phyloP scores from a whole-genome alignment of 2,113 vertebrate species.

The Pangasianodon gigas region DNA sequence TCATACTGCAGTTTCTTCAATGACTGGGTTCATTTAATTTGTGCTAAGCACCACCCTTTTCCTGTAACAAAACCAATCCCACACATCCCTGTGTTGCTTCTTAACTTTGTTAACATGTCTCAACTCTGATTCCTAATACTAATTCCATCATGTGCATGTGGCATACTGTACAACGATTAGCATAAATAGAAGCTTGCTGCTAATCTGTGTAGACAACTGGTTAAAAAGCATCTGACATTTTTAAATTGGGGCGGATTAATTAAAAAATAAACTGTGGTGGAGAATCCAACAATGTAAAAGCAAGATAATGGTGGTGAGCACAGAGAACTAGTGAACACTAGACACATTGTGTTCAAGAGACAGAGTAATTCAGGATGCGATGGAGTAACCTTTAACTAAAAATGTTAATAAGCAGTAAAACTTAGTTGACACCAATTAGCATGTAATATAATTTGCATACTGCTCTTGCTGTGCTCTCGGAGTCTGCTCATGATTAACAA shows the following conservation, averaged over 20 bases:
- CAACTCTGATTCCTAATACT: not conserved
- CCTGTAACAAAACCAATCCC: not conserved
- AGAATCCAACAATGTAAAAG: not conserved
- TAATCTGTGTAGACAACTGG: not conserved
- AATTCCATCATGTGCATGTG: not conserved
- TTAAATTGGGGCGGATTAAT: not conserved
- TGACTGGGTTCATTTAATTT: not conserved
- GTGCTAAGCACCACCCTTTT: not conserved
- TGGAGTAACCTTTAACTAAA: not conserved
- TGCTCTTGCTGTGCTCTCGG: not conserved
- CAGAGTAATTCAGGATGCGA: not conserved
- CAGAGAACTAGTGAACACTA: not conserved
- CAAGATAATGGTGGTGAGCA: too few relatives aligned
- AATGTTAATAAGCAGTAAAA: slow-evolving; percentile 7
- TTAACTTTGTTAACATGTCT: not conserved
- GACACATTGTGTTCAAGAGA: not conserved
- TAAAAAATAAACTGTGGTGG: not conserved
- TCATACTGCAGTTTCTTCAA: not conserved
- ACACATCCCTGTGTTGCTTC: not conserved
- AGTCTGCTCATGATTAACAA: not conserved
- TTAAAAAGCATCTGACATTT: not conserved
- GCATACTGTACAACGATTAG: not conserved
- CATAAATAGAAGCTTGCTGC: not conserved
- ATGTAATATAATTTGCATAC: slow-evolving; percentile 11
- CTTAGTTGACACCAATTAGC: not conserved